These are phyloP conservation scores for Halisarca cf. caerulea DNA, from an alignment of 37 sponge, comb jelly and placozoan genomes.

Conservation along the genomic window DNA sequence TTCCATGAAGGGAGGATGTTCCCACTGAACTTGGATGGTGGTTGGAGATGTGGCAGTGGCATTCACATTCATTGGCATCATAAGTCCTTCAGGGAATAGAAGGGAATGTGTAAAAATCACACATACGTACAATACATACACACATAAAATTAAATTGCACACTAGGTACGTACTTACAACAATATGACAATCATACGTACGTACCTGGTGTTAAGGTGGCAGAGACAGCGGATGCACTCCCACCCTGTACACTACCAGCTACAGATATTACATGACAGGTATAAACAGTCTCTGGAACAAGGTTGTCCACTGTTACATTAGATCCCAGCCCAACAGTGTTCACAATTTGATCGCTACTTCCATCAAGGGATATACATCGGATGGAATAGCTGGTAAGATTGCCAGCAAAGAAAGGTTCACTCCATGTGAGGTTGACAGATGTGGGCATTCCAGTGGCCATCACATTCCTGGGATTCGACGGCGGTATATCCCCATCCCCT, in stretches of 20 bases:
- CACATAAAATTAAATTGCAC: too few species aligned
- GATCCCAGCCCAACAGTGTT: neutral
- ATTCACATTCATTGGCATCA: too few species aligned
- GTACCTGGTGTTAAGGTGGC: neutral
- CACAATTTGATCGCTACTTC: too few species aligned
- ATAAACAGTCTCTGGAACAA: neutral
- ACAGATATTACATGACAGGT: neutral
- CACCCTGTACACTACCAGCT: neutral
- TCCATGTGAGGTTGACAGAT: neutral
- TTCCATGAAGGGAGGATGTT: neutral
- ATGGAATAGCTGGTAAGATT: neutral
- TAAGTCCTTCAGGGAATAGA: too few species aligned
- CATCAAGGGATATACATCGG: too few species aligned
- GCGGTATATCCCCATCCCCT: neutral
- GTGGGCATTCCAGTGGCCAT: neutral
- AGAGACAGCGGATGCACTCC: neutral
- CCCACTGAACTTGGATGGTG: neutral
- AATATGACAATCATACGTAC: too few species aligned
- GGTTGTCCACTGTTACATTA: neutral
- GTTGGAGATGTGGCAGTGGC: too few species aligned
- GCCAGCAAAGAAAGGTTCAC: neutral
- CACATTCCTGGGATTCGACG: neutral
- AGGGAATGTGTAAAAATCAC: too few species aligned
- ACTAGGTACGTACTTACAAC: too few species aligned
- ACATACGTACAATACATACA: too few species aligned